Base-by-base conservation (phyloP, 23 tunicate species). In the Styela clava region DNA sequence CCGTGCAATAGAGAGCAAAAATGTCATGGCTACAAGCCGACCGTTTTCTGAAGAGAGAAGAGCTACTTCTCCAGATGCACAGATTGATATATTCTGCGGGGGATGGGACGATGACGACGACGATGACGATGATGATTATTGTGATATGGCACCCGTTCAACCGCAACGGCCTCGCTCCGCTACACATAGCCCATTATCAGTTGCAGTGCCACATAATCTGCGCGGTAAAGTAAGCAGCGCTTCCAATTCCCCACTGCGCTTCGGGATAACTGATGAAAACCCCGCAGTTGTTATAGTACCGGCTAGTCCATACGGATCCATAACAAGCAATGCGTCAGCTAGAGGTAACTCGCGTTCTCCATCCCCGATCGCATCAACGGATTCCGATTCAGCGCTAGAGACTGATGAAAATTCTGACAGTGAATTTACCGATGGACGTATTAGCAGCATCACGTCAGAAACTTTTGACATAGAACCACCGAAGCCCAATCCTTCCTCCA, bases 131-230 rank as follows among this genome's bases (percentile, higher is more conserved):
- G 85, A 69, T 16, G 80, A 51, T 33, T 86, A 86, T 63, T 34
- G 73, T 30, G 90, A 79, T 72, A 86, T 86, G 90, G 83, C 90
- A 18, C 85, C 84, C 12, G 31, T 76, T 21, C 81, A 79, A 62
- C 84, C 74, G 9, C 23, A 3, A 19, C 74, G 76, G 35, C 35
- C 82, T 23, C 32, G 36, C 3, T 44, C 56, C 12, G 35, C 82
- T 30, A n/a, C 81, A 3, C 68, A 23, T 16, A 44, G 62, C n/a
- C 35, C 24, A 44, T 16, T 9, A 25, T 31, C 44, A 3, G 9
- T 7, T 24, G 62, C 80, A 3, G 31, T 31, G 64, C 35, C 77
- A 3, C 34, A 33, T 3, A 76, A 52, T 36, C 67, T 52, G 25
- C 63, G 80, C 28, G 26, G 27, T 19, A 3, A 26, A 19, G 35